A percentile compares a stretch with the other conserved stretches of the same genome.
These are phyloP conservation scores for Zygothrica quintamaculata DNA, from an alignment of 2,888 invertebrate genomes.

Conservation along the genomic window DNA sequence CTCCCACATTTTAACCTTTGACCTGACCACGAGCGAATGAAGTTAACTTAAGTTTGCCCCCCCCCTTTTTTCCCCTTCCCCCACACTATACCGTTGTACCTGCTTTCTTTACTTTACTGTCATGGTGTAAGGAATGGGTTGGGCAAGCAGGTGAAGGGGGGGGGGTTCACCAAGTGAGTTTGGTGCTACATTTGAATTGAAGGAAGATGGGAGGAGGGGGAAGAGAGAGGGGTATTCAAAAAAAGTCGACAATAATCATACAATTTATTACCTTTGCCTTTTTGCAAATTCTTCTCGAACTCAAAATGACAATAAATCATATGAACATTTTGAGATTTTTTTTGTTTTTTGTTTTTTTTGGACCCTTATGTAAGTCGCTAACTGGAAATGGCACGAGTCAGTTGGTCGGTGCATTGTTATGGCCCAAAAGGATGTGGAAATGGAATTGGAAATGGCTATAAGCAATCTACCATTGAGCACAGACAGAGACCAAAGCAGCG, in stretches of 20 bases:
- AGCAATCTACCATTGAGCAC: conserved; percentile 7
- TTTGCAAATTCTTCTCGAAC: conserved; percentile 81
- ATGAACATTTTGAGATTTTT: conserved; percentile 54
- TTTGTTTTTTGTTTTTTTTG: too few relatives aligned
- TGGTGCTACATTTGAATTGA: conserved; percentile 4
- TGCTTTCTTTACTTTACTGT: conserved; percentile 59
- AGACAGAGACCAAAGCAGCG: conserved; percentile 3
- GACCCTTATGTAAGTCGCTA: conserved; percentile 58
- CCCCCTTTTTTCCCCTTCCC: background rate
- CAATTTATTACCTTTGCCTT: conserved; percentile 82
- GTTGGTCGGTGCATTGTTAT: conserved; percentile 65
- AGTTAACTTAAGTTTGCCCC: conserved; percentile 52
- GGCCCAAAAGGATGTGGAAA: conserved; percentile 51
- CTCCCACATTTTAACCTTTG: conserved; percentile 85
- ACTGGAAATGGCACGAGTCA: conserved; percentile 65
- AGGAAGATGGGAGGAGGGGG: conserved; percentile 7
- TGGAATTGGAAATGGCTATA: too few relatives aligned
- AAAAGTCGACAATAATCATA: conserved; percentile 74
- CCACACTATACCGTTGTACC: conserved; percentile 47
- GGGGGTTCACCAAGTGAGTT: conserved; percentile 16
- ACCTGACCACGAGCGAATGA: conserved; percentile 81
- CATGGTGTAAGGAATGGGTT: background rate
- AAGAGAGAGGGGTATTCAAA: conserved; percentile 23
- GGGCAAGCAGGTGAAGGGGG: conserved; percentile 16
- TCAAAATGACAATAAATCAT: conserved; percentile 81